Conservation (phyloP, 2,888 invertebrate species). For the Brachypalpus laphriformis region DNA sequence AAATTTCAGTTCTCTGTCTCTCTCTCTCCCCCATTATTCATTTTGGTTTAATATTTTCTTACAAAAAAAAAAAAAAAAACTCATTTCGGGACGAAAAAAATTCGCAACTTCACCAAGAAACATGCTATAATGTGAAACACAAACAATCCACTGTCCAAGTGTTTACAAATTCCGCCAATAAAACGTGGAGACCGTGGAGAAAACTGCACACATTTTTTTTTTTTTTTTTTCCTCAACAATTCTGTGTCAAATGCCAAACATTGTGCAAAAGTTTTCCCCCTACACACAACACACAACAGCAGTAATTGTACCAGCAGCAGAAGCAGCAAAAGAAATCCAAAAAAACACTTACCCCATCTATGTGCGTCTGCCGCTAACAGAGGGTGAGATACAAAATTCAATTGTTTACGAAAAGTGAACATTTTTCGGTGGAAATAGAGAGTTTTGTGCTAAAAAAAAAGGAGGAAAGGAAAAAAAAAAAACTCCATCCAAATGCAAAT, state of each 20-base stretch:
- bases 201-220: constrained; percentile 38
- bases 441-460: constrained; percentile 28
- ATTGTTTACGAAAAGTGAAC: constrained; percentile 70
- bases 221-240: constrained; percentile 18
- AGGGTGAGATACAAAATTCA: constrained; percentile 58
- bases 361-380: not conserved
- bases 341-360: constrained; percentile 22
- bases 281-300: constrained; percentile 44
- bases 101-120: constrained; percentile 37
- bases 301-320: constrained; percentile 11
- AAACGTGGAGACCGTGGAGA: constrained; percentile 1
- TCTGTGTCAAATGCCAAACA: constrained; percentile 71
- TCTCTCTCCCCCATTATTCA: constrained; percentile 70
- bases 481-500: constrained; percentile 55
- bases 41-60: constrained; percentile 73
- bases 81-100: constrained; percentile 47
- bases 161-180: constrained; percentile 23
- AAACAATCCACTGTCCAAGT: constrained; percentile 56
- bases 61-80: constrained; percentile 53
- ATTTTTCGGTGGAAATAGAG: constrained; percentile 53
- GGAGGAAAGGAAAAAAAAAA: constrained; percentile 23
- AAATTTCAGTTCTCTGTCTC: constrained; percentile 67
- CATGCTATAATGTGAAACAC: constrained; percentile 53
- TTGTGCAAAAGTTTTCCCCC: constrained; percentile 70
- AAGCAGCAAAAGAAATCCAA: constrained; percentile 26